Evolutionary conservation across 2,888 invertebrate genomes (phyloP), one percentile per base, ranked within the genome.

Genomic region (Campoplex capitator): DNA sequence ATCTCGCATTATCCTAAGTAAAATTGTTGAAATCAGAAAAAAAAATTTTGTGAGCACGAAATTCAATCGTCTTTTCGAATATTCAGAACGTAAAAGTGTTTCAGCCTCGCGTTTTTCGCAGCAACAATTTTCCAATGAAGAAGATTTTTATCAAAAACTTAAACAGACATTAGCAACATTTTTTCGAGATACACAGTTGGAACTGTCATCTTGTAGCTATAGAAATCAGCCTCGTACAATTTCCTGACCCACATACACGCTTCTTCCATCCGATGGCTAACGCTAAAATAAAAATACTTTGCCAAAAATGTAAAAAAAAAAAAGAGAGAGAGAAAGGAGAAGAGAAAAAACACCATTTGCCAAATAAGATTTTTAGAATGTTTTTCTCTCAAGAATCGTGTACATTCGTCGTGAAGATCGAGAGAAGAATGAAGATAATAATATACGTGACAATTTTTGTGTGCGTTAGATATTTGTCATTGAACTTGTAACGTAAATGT

Each of bases 401-500:
- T 13, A 45, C 11, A 45, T 45, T 45, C 45, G 45, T 45, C 11
- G 11, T 45, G 11, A 45, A 45, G 45, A 45, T 45, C 13, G 13
- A 16, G 48, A 83, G 74, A 71, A 78, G 70, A 76, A 76, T 48
- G 67, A 65, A 51, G 67, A 65, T 68, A 83, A 85, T 35, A 88
- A 65, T 87, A 85, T 58, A 74, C 87, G 65, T 88, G 74, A 89
- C 86, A 88, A 83, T 82, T 80, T 78, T 85, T 89, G 83, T 89
- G 88, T 90, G 89, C 84, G 88, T 88, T 89, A 89, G 38, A 83
- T 90, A 87, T 89, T 91, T 83, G 88, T 90, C 83, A 89, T 90
- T 87, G 88, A 88, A 82, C 85, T 89, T 89, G 79, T 90, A 80
- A 65, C 81, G 88, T 89, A 85, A 87, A 88, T 89, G 88, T 89